Conservation (phyloP, 2,113 vertebrate genomes). For the Pelmatolapia mariae region DNA sequence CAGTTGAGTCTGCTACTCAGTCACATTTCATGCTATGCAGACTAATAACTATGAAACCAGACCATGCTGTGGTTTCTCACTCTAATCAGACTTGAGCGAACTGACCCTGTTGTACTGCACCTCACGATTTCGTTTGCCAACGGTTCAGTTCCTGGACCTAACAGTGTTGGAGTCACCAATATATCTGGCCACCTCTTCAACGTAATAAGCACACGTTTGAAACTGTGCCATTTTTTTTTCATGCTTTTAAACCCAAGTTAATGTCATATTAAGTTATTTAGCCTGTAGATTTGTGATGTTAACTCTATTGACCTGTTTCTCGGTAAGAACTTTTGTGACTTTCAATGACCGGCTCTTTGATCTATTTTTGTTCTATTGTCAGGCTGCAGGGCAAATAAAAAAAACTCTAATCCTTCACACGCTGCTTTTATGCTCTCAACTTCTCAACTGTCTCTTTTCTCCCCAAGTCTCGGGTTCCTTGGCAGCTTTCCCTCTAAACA, state of each 20-base stretch:
- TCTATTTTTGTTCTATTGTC: constrained; percentile 48
- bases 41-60: constrained; percentile 38
- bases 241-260: constrained; percentile 5
- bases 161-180: neutral
- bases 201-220: neutral
- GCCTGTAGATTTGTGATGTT: neutral
- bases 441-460: constrained; percentile 54
- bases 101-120: neutral
- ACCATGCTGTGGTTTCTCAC: constrained; percentile 13
- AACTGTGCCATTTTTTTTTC: constrained; percentile 12
- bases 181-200: neutral
- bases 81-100: constrained; percentile 6
- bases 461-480: constrained; percentile 53
- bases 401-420: constrained; percentile 58
- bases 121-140: neutral
- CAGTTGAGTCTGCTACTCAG: constrained; percentile 5
- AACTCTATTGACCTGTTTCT: constrained; percentile 3
- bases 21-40: constrained; percentile 21
- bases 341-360: constrained; percentile 33
- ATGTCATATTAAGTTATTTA: constrained; percentile 7
- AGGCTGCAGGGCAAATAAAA: constrained; percentile 38
- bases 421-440: constrained; percentile 46
- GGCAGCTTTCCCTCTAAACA: constrained; percentile 36
- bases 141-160: neutral
- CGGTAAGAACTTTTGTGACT: constrained; percentile 5